These are phyloP conservation scores for Tapirus terrestris DNA, from an alignment of 2,113 vertebrate species.

Conservation along the genomic window DNA sequence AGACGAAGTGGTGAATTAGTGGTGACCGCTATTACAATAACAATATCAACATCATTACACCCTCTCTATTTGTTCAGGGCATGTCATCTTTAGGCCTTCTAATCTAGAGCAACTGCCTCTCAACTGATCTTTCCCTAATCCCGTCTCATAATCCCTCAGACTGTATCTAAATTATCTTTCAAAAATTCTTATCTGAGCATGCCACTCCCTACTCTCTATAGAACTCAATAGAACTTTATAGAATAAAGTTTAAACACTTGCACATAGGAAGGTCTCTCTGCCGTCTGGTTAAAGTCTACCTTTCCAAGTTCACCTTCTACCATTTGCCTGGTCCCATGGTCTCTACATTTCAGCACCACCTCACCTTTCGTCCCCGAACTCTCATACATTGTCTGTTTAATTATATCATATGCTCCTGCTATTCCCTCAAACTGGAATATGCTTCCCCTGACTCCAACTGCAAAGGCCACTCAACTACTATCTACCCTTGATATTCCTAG, in stretches of 20 bases:
- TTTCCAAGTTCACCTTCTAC: neutral
- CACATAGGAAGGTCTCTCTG: neutral
- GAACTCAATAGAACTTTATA: neutral
- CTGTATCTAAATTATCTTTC: neutral
- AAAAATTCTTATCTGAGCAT: neutral
- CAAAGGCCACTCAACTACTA: neutral
- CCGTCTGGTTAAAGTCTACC: neutral
- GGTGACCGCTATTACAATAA: neutral
- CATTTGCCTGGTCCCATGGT: neutral
- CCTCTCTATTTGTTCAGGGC: neutral
- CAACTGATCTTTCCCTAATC: neutral
- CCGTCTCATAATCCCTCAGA: neutral
- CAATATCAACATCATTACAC: neutral
- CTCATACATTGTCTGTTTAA: neutral
- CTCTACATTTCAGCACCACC: neutral
- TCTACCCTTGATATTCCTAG: neutral
- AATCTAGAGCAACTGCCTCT: neutral
- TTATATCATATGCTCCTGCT: neutral
- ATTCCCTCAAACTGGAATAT: neutral
- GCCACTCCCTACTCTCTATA: neutral
- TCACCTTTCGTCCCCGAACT: neutral
- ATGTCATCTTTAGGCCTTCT: neutral
- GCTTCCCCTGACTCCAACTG: neutral
- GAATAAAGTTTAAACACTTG: constrained; percentile 12
- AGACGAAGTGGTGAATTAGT: neutral